These are phyloP conservation scores for Campoplex nolae DNA, from an alignment of 2,888 invertebrate species.

Conservation along the genomic window DNA sequence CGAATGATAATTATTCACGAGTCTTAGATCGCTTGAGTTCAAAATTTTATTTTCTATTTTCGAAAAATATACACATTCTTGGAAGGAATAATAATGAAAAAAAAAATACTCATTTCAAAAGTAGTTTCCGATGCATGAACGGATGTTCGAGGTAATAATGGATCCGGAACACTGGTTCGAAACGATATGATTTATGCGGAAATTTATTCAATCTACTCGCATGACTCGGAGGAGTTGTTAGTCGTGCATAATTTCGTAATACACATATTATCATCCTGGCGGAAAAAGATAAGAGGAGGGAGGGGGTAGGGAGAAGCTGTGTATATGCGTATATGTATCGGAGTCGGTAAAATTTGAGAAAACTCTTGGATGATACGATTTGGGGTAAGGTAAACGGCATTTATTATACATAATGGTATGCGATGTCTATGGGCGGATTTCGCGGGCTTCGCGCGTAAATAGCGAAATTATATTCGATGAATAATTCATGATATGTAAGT, in stretches of 20 bases:
- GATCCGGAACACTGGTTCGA: constrained; percentile 6
- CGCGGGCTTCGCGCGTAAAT: constrained; percentile 54
- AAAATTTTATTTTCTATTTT: background rate
- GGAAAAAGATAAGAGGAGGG: background rate
- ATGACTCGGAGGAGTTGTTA: constrained; percentile 19
- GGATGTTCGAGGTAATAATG: background rate
- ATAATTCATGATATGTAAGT: constrained; percentile 59
- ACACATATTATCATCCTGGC: constrained; percentile 27
- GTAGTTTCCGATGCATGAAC: background rate
- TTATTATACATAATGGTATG: constrained; percentile 30
- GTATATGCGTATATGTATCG: background rate
- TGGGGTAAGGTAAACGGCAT: constrained; percentile 41
- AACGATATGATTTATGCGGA: constrained; percentile 16
- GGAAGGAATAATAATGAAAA: background rate
- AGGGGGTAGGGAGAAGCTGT: background rate
- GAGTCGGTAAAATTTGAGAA: constrained; percentile 19
- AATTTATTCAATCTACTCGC: constrained; percentile 27
- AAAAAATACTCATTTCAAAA: background rate
- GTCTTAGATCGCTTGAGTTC: background rate
- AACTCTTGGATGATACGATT: constrained; percentile 26
- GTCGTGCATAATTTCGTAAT: constrained; percentile 34
- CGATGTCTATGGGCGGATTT: constrained; percentile 30
- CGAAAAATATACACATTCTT: background rate
- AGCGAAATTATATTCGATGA: constrained; percentile 64
- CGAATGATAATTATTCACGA: background rate